Evolutionary conservation across 2,888 invertebrate species (phyloP).

Genomic region (Rotaria sp.): DNA sequence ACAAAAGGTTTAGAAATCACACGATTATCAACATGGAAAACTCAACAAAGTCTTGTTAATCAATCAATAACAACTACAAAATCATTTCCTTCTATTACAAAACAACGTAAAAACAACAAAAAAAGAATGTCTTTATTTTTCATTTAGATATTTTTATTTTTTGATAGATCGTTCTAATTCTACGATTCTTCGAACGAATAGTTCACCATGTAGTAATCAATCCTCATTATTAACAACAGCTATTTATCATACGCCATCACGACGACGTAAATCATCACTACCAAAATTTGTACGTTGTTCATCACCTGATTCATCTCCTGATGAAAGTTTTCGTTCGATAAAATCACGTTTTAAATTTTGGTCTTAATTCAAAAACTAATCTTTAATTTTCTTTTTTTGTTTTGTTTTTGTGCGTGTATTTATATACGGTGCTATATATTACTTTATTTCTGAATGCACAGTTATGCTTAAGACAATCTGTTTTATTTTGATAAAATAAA

Average conservation of each 20-base stretch:
- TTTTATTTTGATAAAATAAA: conserved; percentile 1
- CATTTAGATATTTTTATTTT: conserved; percentile 51
- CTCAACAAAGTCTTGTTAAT: not conserved
- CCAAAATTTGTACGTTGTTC: conserved; percentile 22
- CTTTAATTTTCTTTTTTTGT: not conserved
- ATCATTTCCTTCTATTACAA: not conserved
- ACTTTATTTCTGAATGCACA: not conserved
- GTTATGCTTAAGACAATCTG: not conserved
- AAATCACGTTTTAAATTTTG: not conserved
- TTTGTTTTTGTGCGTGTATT: not conserved
- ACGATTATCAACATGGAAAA: conserved; percentile 4
- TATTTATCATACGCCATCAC: not conserved
- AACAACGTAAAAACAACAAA: not conserved
- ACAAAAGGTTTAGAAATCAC: not conserved
- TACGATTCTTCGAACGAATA: conserved; percentile 47
- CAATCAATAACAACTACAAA: not conserved
- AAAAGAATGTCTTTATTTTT: not conserved
- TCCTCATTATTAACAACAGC: not conserved
- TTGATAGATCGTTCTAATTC: conserved; percentile 7
- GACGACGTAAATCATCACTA: conserved; percentile 1
- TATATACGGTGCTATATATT: not conserved
- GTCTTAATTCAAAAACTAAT: not conserved
- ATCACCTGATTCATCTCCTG: not conserved
- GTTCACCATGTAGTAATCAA: conserved; percentile 4
- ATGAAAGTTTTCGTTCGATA: conserved; percentile 14